Base-by-base conservation (phyloP, 2,888 invertebrate genomes). In the Drosophila aldrichi region DNA sequence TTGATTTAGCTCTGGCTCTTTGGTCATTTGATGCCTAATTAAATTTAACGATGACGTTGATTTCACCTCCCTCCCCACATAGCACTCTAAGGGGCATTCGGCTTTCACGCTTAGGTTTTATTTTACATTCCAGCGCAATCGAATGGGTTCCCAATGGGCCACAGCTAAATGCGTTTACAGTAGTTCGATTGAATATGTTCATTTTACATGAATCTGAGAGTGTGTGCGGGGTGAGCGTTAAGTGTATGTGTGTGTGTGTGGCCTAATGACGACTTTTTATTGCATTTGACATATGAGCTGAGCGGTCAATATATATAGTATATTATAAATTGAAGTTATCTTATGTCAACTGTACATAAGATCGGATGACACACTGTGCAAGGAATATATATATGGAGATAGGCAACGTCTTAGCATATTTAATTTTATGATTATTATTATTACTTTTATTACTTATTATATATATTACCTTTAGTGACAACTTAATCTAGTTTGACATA, bases 1-100 rank as follows among this genome's bases (percentile, higher is more conserved):
- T 89, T 90, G 90, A 91, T 89, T 89, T 88, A 89, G 81, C 77
- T 72, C 61, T 60, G 70, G 66, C 74, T 71, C 59, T 80, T 82
- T 77, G 86, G 91, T 87, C 83, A 91, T 90, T 90, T 91, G 91
- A 91, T 88, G 90, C 91, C 88, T 91, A 91, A 91, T 91, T 91
- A 91, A 91, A 89, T 90, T 85, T 91, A 91, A 91, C 88, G 90
- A 90, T 83, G 81, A 82, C 79, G 84, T 74, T 82, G 76, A 88
- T 77, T 77, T 83, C 49, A 48, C 79, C 29, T 29, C 29, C 29
- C 29, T 29, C 1, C 2, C 8, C 29, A 7, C 38, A 25, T 46
- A 52, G 36, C 65, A 55, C 43, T 44, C 41, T 1, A 3, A 10
- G 51, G 40, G 14, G 51, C 44, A 29, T 14, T 22, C 44, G 8